Evolutionary conservation across 2,797 vertebrate species (phyloP).

Genomic region (Peromyscus eremicus): DNA sequence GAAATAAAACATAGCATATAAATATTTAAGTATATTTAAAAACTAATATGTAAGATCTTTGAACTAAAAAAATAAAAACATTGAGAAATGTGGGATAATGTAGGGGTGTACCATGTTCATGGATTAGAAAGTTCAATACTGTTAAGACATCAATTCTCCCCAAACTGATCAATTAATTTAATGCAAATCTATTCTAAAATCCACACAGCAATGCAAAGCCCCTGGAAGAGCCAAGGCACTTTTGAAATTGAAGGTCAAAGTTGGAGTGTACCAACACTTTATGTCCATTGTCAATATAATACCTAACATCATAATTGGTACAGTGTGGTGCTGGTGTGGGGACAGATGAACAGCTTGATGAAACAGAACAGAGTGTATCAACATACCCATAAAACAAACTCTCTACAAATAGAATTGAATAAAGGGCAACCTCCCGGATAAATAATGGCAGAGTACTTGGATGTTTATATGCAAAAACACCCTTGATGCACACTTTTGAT

Average conservation of each 20-base stretch:
- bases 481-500: not conserved
- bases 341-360: slow-evolving; percentile 41
- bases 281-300: not conserved
- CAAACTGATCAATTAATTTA: not conserved
- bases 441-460: not conserved
- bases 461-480: not conserved
- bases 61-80: not conserved
- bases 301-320: not conserved
- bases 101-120: not conserved
- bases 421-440: not conserved
- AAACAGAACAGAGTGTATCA: not conserved
- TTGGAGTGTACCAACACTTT: not conserved
- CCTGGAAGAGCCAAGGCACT: not conserved
- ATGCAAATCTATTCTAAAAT: slow-evolving; percentile 26
- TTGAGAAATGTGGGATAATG: not conserved
- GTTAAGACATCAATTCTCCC: not conserved
- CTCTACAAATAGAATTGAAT: slow-evolving; percentile 35
- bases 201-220: not conserved
- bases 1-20: not conserved
- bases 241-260: slow-evolving; percentile 60
- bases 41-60: not conserved
- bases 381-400: not conserved
- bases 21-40: slow-evolving; percentile 17
- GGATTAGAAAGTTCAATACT: not conserved
- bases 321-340: not conserved